These are phyloP conservation scores for Enteromius afrohamiltoni DNA, from an alignment of 2,797 vertebrate genomes.

Conservation along the genomic window DNA sequence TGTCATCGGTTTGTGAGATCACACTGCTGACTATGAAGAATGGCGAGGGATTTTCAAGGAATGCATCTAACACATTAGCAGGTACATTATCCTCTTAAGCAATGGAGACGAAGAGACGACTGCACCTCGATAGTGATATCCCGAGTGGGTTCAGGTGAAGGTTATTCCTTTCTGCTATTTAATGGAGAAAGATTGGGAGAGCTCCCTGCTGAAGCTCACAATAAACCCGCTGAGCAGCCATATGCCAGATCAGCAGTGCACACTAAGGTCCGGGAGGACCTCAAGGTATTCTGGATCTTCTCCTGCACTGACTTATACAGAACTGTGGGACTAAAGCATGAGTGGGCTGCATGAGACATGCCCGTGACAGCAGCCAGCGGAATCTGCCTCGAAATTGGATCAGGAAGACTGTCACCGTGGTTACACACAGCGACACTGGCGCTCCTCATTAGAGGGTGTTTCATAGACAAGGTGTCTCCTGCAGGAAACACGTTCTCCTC, in stretches of 20 bases:
- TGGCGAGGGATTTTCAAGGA: constrained; percentile 23
- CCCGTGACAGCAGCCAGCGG: constrained; percentile 51
- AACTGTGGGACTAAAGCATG: constrained; percentile 19
- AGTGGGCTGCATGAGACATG: constrained; percentile 38
- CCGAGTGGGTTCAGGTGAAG: constrained; percentile 52
- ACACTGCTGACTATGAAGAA: constrained; percentile 11
- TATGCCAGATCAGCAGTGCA: constrained; percentile 57
- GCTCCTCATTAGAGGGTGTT: constrained; percentile 59
- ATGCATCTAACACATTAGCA: constrained; percentile 35
- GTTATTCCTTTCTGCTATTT: constrained; percentile 50
- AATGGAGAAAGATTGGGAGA: constrained; percentile 51
- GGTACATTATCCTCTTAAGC: constrained; percentile 19
- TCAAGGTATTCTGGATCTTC: constrained; percentile 59
- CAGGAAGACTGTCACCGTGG: constrained; percentile 34
- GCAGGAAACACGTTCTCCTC: constrained; percentile 38
- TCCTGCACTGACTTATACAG: constrained; percentile 42
- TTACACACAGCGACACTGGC: constrained; percentile 36
- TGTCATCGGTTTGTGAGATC: constrained; percentile 13
- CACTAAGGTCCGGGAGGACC: constrained; percentile 59
- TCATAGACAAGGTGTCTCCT: constrained; percentile 58
- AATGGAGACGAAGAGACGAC: neutral
- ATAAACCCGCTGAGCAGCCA: constrained; percentile 55
- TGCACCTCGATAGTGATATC: constrained; percentile 35
- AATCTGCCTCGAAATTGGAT: constrained; percentile 47
- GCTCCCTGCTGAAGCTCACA: constrained; percentile 44